These are phyloP conservation scores for Melospiza melodia DNA, from an alignment of 2,113 vertebrate species.

Conservation along the genomic window DNA sequence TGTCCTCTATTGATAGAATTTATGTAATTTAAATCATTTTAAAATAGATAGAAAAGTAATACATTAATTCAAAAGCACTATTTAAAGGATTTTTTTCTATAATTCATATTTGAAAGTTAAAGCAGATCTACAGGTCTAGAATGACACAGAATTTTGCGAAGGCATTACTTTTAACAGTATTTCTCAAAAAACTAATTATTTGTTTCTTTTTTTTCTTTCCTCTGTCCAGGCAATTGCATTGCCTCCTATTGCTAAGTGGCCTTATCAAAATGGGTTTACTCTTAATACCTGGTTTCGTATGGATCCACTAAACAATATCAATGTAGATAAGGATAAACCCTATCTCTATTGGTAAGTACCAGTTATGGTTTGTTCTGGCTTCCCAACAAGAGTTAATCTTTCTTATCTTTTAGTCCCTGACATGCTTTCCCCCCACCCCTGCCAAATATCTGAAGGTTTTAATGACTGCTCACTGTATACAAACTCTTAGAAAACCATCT, in stretches of 20 bases:
- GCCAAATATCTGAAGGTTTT: background rate
- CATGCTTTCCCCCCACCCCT: rapidly evolving
- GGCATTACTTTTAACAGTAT: background rate
- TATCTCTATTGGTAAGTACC: slow-evolving; percentile 95
- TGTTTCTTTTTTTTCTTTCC: background rate
- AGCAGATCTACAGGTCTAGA: background rate
- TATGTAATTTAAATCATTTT: background rate
- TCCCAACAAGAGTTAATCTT: background rate
- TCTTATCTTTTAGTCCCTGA: background rate
- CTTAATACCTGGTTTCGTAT: slow-evolving; percentile 98
- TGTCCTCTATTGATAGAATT: background rate
- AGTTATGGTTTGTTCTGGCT: background rate
- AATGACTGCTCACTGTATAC: background rate
- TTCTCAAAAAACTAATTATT: background rate
- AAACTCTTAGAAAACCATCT: background rate
- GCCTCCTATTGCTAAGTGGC: slow-evolving; percentile 99
- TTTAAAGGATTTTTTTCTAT: background rate
- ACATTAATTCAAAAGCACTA: background rate
- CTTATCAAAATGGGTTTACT: slow-evolving; percentile 98
- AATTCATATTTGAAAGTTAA: background rate
- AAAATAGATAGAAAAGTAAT: background rate
- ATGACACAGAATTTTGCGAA: background rate
- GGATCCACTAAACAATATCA: slow-evolving; percentile 97
- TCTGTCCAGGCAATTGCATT: slow-evolving; percentile 90
- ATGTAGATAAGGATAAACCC: slow-evolving; percentile 96